Evolutionary conservation across 2,888 invertebrate genomes (phyloP).

Genomic region (Cephus pulcher): DNA sequence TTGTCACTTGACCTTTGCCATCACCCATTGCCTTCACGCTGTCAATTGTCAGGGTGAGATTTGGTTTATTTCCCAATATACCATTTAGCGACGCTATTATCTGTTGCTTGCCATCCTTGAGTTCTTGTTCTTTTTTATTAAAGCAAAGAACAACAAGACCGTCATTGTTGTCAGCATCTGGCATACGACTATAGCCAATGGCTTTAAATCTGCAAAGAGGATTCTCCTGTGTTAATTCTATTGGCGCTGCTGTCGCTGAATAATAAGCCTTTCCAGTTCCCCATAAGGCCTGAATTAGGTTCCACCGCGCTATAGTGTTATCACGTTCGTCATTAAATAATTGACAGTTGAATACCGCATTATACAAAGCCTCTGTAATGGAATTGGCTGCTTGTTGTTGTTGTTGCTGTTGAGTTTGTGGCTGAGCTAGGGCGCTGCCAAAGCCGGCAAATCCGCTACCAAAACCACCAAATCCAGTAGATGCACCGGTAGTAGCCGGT

Average conservation of each 20-base stretch:
- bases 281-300: conserved; percentile 92
- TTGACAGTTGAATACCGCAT: conserved; percentile 81
- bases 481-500: conserved; percentile 64
- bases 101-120: conserved; percentile 68
- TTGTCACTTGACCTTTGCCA: conserved; percentile 78
- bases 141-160: conserved; percentile 90
- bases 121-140: conserved; percentile 83
- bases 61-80: conserved; percentile 87
- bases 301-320: conserved; percentile 92
- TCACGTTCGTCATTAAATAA: conserved; percentile 97
- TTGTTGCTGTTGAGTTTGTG: conserved; percentile 68
- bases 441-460: conserved; percentile 45
- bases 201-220: conserved; percentile 95
- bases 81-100: conserved; percentile 75
- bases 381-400: conserved; percentile 71
- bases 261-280: conserved; percentile 88
- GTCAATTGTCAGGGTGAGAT: conserved; percentile 82
- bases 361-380: conserved; percentile 76
- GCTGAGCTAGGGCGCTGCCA: conserved; percentile 37
- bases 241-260: conserved; percentile 79
- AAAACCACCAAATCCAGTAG: conserved; percentile 67
- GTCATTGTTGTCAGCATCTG: conserved; percentile 88
- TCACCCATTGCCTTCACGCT: conserved; percentile 83
- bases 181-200: conserved; percentile 91
- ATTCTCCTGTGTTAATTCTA: conserved; percentile 89